These are phyloP conservation scores for Gobio occitaniae DNA, from an alignment of 2,797 vertebrate genomes.

Conservation along the genomic window DNA sequence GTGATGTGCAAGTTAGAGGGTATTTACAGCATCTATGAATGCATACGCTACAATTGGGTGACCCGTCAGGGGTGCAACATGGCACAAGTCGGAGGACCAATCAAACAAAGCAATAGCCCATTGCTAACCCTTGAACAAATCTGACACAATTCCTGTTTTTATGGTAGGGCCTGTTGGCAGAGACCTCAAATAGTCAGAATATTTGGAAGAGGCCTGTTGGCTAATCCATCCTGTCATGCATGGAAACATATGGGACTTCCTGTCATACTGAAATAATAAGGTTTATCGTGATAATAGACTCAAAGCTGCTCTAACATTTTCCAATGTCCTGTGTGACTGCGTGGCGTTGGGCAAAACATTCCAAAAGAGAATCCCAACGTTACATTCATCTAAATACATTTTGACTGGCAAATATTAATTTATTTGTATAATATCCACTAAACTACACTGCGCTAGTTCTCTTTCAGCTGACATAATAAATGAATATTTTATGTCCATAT, in stretches of 20 bases:
- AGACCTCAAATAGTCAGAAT: not conserved
- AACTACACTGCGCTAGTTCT: not conserved
- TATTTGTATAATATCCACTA: not conserved
- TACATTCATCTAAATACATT: not conserved
- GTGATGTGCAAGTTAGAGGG: not conserved
- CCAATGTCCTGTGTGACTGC: conserved; percentile 1
- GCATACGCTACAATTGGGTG: not conserved
- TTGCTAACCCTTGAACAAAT: conserved; percentile 17
- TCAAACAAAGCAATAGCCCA: conserved; percentile 3
- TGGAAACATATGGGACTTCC: conserved; percentile 44
- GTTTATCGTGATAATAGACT: not conserved
- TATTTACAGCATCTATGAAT: not conserved
- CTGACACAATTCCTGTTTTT: conserved; percentile 40
- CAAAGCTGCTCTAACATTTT: not conserved
- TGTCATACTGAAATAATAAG: conserved; percentile 42
- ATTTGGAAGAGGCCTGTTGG: not conserved
- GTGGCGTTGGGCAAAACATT: not conserved
- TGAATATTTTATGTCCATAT: not conserved
- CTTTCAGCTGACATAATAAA: not conserved
- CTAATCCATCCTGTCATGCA: conserved; percentile 13
- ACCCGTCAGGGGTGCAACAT: not conserved
- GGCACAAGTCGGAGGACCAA: not conserved
- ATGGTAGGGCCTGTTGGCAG: conserved; percentile 8
- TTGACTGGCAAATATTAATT: not conserved
- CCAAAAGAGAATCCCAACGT: not conserved